phyloP scores from a whole-genome alignment of 1,140 invertebrate species.

The Zaprionus ornatus region DNA sequence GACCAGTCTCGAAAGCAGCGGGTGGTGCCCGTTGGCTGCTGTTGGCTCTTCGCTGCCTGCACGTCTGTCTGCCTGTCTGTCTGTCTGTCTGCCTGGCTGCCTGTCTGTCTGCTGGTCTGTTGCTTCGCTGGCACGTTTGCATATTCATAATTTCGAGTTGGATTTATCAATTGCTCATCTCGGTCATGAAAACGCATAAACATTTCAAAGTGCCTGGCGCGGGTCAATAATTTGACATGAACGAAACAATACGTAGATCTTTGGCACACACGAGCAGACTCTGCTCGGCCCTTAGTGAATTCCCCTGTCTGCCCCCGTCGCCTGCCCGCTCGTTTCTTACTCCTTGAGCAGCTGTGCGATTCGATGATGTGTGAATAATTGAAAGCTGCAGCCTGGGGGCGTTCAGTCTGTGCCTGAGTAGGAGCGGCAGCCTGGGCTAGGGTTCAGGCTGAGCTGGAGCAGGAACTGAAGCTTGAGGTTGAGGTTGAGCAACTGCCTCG shows the following conservation, averaged over 20 bases:
- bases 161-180: conserved; percentile 81
- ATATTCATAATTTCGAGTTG: conserved; percentile 77
- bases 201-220: conserved; percentile 74
- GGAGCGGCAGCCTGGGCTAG: not conserved
- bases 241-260: conserved; percentile 75
- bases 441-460: not conserved
- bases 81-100: not conserved
- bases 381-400: conserved; percentile 58
- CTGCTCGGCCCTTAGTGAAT: not conserved
- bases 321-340: not conserved
- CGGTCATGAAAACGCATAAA: conserved; percentile 80
- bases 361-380: conserved; percentile 77
- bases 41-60: conserved; percentile 20
- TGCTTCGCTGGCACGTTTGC: conserved; percentile 50
- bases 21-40: conserved; percentile 44
- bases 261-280: not conserved
- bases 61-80: conserved; percentile 10
- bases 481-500: conserved; percentile 33
- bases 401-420: conserved; percentile 18
- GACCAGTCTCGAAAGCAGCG: conserved; percentile 56
- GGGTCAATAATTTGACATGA: conserved; percentile 82
- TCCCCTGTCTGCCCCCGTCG: not conserved
- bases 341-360: conserved; percentile 12
- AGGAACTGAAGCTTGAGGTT: conserved; percentile 20
- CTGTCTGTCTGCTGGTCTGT: conserved; percentile 1